Conservation (phyloP, 2,888 invertebrate genomes). For the Patella pellucida region DNA sequence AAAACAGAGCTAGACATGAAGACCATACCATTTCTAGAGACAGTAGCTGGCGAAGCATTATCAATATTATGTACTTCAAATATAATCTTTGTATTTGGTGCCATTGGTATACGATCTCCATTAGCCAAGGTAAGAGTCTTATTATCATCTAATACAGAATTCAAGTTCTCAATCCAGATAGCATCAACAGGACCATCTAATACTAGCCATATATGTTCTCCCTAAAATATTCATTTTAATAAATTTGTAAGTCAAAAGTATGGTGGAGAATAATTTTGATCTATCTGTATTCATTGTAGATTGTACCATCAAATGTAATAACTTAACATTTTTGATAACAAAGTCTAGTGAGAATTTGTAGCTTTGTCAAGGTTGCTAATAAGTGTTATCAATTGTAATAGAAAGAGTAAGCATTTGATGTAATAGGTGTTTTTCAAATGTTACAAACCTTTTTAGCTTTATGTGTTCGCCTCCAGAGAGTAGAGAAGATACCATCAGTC, state of each 20-base stretch:
- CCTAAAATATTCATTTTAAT: constrained; percentile 71
- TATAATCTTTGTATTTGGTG: constrained; percentile 71
- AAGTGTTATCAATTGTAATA: too few relatives aligned
- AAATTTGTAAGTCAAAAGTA: too few relatives aligned
- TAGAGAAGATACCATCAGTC: constrained; percentile 98
- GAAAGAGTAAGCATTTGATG: too few relatives aligned
- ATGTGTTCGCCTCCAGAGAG: constrained; percentile 94
- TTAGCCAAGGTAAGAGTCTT: constrained; percentile 72
- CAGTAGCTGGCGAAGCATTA: constrained; percentile 72
- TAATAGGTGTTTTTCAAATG: too few relatives aligned
- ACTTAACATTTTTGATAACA: too few relatives aligned
- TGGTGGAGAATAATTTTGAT: too few relatives aligned
- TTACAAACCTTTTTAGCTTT: constrained; percentile 81
- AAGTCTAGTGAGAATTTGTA: too few relatives aligned
- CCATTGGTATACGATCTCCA: constrained; percentile 72
- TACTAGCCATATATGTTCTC: constrained; percentile 71
- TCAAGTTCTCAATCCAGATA: constrained; percentile 73
- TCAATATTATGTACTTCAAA: constrained; percentile 73
- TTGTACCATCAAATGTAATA: too few relatives aligned
- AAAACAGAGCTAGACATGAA: constrained; percentile 97
- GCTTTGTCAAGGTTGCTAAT: too few relatives aligned
- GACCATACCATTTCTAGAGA: constrained; percentile 72
- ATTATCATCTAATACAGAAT: constrained; percentile 72
- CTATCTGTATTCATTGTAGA: too few relatives aligned
- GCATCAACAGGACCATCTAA: constrained; percentile 72